Conservation (phyloP, 1,140 invertebrate species). For the Aphaenogaster floridana region DNA sequence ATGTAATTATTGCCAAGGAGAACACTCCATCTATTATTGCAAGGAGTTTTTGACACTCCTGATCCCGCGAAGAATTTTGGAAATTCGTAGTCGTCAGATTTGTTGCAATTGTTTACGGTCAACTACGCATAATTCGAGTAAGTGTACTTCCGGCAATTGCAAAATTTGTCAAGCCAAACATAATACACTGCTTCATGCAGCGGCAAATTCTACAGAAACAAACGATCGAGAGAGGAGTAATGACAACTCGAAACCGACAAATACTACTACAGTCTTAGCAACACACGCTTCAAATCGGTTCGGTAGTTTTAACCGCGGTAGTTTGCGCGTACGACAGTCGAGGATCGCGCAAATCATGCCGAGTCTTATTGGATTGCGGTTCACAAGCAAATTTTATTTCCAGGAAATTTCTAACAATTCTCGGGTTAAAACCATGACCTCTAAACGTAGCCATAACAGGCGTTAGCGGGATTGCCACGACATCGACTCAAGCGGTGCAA, state of each 20-base stretch:
- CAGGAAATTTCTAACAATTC: background rate
- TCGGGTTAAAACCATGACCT: background rate
- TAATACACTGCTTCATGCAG: conserved; percentile 49
- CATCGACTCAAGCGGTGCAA: background rate
- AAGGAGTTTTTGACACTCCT: background rate
- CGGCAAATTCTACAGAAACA: too few relatives aligned
- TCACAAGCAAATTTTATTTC: conserved; percentile 51
- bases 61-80: background rate
- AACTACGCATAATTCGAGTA: background rate
- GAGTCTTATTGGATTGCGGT: conserved; percentile 59
- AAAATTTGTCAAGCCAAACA: conserved; percentile 43
- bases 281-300: too few relatives aligned
- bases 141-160: conserved; percentile 39
- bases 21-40: conserved; percentile 47
- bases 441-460: background rate
- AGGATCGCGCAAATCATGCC: background rate
- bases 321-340: conserved; percentile 12
- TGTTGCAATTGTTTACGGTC: conserved; percentile 61
- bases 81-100: background rate
- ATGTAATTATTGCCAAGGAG: conserved; percentile 37
- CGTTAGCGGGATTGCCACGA: conserved; percentile 1
- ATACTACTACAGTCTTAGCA: background rate
- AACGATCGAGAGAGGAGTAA: too few relatives aligned
- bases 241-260: too few relatives aligned
- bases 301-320: too few relatives aligned